Base-by-base conservation (phyloP, 2,113 vertebrate species). In the Barnardius zonarius region DNA sequence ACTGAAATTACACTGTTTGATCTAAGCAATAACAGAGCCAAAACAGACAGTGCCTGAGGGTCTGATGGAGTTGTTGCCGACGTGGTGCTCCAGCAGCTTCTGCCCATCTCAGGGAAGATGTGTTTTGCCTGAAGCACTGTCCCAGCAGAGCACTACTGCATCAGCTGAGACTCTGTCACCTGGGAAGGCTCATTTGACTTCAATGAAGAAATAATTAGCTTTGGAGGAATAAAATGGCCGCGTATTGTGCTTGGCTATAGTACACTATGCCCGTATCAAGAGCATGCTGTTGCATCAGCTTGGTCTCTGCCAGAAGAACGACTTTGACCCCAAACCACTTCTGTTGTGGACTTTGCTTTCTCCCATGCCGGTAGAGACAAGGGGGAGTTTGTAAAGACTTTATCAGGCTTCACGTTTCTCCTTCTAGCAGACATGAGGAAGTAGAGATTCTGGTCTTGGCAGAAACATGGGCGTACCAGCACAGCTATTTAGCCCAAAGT, bases 291-390 rank as follows among this genome's bases (percentile, higher is more conserved):
- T 74, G 33, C 13, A 3, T 46, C 17, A 41, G 17, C 16, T 55
- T 49, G 48, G 14, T 37, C 18, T 76, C 37, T 15, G 17, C 20
- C 52, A 16, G 4, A 68, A 61, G 25, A 74, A 13, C 2, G 1
- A 25, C 15, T 70, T 70, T 57, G 30, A 33, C 9, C 37, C 43
- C 44, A 31, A n/a, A 66, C 8, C 8, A 4, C 9, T 57, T 75
- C 13, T 70, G 16, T 7, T 4, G 0, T 20, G 77, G 44, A 12
- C n/a, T 73, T 76, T 33, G 27, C 54, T 62, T 17, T 8, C 0
- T 52, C 23, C 35, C 6, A 7, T 28, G 28, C 7, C 1, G 0
- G 5, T 17, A 35, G 69, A 59, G 51, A 18, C 1, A 0, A 49
- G n/a, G 66, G 52, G 35, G 18, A n/a, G 20, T n/a, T 54, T 46